A percentile compares a stretch with the other conserved stretches of the same genome.
Conservation (phyloP, 2,797 vertebrate species). For the Thaleichthys pacificus region DNA sequence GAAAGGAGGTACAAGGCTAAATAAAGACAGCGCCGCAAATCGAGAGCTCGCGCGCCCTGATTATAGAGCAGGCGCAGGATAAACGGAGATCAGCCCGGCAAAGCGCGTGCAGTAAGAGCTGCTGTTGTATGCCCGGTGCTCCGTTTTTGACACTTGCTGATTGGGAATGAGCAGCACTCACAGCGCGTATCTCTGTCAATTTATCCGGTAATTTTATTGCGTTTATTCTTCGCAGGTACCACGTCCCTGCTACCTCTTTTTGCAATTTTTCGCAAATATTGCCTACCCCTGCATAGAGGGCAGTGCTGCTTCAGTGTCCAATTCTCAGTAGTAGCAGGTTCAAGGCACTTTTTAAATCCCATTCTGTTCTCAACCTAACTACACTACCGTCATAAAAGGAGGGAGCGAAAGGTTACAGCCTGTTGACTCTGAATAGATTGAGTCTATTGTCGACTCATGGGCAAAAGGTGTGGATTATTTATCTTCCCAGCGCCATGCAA, state of each 20-base stretch:
- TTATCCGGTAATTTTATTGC: constrained; percentile 6
- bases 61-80: constrained; percentile 22
- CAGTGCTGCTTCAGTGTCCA: neutral
- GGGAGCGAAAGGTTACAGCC: too few relatives aligned
- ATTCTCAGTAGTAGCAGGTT: neutral
- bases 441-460: too few relatives aligned
- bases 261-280: neutral
- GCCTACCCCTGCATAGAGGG: neutral
- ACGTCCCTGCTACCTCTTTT: neutral
- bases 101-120: constrained; percentile 9
- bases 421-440: too few relatives aligned
- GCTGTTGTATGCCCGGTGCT: constrained; percentile 9
- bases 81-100: constrained; percentile 15
- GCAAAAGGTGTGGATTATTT: too few relatives aligned
- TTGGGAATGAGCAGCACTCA: constrained; percentile 21
- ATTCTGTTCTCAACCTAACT: too few relatives aligned
- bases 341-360: neutral
- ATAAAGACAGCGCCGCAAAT: constrained; percentile 32
- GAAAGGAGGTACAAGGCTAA: constrained; percentile 26
- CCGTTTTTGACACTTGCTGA: constrained; percentile 15
- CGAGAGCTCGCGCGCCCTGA: constrained; percentile 24
- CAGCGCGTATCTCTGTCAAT: constrained; percentile 12
- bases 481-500: too few relatives aligned
- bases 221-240: neutral
- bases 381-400: too few relatives aligned